Percentiles rank a stretch among this genome's conserved stretches.
Evolutionary conservation across 2,888 invertebrate species (phyloP).

Genomic region (Nephrocerus scutellatus): DNA sequence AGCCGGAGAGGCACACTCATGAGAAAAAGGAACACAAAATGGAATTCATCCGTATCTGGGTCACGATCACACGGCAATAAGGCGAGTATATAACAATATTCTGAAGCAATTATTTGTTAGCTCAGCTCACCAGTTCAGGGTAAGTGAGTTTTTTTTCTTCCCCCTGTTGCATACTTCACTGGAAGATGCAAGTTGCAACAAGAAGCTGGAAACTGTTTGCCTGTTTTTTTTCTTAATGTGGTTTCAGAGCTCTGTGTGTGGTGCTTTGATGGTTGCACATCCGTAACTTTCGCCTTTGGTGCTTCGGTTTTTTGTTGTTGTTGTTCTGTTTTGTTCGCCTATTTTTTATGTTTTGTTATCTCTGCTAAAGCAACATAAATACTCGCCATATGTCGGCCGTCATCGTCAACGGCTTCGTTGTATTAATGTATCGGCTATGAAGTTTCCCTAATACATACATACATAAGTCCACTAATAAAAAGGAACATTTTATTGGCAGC

Average conservation of each 20-base stretch:
- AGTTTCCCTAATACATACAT: too few species aligned
- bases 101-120: constrained; percentile 9
- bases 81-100: constrained; percentile 4
- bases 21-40: constrained; percentile 1
- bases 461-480: constrained; percentile 20
- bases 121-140: constrained; percentile 16
- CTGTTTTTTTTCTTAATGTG: not conserved
- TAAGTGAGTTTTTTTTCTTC: constrained; percentile 15
- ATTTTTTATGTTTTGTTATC: constrained; percentile 5
- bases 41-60: too few species aligned
- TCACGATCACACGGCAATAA: too few species aligned
- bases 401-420: too few species aligned
- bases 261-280: too few species aligned
- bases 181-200: constrained; percentile 20
- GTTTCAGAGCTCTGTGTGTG: too few species aligned
- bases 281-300: too few species aligned
- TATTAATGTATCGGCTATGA: too few species aligned
- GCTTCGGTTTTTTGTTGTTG: constrained; percentile 1
- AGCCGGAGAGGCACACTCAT: too few species aligned
- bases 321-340: constrained; percentile 7
- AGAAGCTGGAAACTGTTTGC: too few species aligned
- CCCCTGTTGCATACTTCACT: constrained; percentile 3
- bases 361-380: not conserved
- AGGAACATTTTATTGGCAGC: constrained; percentile 21
- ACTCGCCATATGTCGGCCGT: too few species aligned